Conservation (phyloP, 2,113 vertebrate species). For the Pholis gunnellus region DNA sequence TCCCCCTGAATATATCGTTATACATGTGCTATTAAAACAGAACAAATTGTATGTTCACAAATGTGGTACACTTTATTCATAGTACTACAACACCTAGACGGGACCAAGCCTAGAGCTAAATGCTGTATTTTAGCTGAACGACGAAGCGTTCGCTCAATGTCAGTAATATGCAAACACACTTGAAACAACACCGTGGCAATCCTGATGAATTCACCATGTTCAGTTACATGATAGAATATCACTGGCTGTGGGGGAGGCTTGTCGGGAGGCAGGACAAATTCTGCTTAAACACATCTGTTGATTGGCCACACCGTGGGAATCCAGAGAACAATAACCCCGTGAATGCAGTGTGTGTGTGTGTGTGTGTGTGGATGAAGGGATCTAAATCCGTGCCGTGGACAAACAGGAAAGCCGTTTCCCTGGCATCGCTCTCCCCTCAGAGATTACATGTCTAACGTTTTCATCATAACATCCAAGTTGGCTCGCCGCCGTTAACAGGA, state of each 20-base stretch:
- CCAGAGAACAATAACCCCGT: constrained; percentile 62
- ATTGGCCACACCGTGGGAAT: constrained; percentile 75
- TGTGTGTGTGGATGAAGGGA: constrained; percentile 56
- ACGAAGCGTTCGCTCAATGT: constrained; percentile 26
- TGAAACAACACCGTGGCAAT: constrained; percentile 62
- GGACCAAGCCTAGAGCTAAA: neutral
- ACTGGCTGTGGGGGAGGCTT: neutral
- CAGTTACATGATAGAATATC: constrained; percentile 31
- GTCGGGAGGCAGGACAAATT: constrained; percentile 34
- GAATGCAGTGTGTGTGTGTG: constrained; percentile 46
- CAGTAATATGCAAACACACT: constrained; percentile 34
- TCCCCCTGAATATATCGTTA: neutral
- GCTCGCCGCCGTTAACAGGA: constrained; percentile 63
- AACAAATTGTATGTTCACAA: neutral
- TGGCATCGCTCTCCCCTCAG: constrained; percentile 61
- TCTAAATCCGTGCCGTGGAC: constrained; percentile 70
- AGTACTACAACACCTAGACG: neutral
- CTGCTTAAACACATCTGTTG: constrained; percentile 71
- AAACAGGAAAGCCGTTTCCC: constrained; percentile 72
- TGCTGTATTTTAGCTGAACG: constrained; percentile 13
- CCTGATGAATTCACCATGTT: constrained; percentile 38
- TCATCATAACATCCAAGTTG: constrained; percentile 75
- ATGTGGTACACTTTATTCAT: neutral
- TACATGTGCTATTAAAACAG: neutral
- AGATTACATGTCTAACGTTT: constrained; percentile 79